phyloP scores from a whole-genome alignment of 2,888 invertebrate species.

The Eueremaeus valkanovi region DNA sequence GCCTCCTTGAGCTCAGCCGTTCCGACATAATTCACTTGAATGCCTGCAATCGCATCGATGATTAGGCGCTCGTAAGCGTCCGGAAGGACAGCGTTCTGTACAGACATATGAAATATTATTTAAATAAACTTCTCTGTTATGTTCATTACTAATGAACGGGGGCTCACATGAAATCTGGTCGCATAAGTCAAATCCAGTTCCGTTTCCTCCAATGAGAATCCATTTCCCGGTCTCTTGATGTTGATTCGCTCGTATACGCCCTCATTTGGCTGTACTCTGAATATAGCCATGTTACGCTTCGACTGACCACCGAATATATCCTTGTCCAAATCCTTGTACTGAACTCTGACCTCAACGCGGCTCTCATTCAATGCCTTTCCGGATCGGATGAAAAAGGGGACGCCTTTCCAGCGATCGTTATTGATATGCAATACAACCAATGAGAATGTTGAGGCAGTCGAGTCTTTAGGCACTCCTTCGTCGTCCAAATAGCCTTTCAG shows the following conservation, averaged over 20 bases:
- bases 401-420: slow-evolving; percentile 43
- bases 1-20: slow-evolving; percentile 41
- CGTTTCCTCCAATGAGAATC: slow-evolving; percentile 1
- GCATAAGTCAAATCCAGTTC: slow-evolving; percentile 40
- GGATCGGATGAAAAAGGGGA: slow-evolving; percentile 41
- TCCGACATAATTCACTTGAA: slow-evolving; percentile 39
- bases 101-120: not conserved
- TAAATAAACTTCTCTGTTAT: not conserved
- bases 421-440: slow-evolving; percentile 36
- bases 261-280: slow-evolving; percentile 43
- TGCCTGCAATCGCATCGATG: slow-evolving; percentile 37
- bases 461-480: slow-evolving; percentile 8
- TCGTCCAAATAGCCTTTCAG: slow-evolving; percentile 36
- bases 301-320: slow-evolving; percentile 21
- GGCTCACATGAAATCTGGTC: slow-evolving; percentile 25
- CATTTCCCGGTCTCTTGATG: slow-evolving; percentile 39
- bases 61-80: slow-evolving; percentile 43
- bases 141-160: not conserved
- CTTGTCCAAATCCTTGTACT: slow-evolving; percentile 31
- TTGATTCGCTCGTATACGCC: slow-evolving; percentile 38
- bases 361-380: slow-evolving; percentile 39
- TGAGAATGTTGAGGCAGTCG: slow-evolving; percentile 41
- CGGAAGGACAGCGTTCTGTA: slow-evolving; percentile 30
- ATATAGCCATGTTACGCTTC: slow-evolving; percentile 36
- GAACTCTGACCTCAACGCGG: slow-evolving; percentile 38